Base-by-base conservation (phyloP, 2,113 vertebrate species). In the Todiramphus saurophagus region DNA sequence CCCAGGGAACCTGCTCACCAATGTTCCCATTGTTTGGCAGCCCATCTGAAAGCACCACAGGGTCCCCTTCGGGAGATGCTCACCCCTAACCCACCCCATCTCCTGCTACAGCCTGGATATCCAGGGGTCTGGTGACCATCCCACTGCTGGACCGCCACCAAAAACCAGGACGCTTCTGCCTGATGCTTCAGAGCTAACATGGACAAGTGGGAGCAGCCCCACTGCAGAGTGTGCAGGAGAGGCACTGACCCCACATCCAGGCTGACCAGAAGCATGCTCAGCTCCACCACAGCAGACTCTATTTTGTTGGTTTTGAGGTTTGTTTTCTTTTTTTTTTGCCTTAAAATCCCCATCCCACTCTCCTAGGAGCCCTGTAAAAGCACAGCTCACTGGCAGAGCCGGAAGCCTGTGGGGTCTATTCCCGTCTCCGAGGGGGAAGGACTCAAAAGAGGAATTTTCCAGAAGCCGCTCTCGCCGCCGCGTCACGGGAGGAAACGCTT, bases 381-480 rank as follows among this genome's bases (percentile, higher is more conserved):
- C 27, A 1, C 72, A 80, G 27, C 31, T 24, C 1, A 0, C 31
- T 1, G 41, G 77, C 70, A 64, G 20, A 70, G 64, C 63, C 24
- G 25, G 79, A 78, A 89, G 51, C 60, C 72, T 17, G n/a, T 3
- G 8, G 51, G 70, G 67, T 8, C 44, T 68, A 58, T 58, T 76
- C 87, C 80, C 13, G 0, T 37, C 80, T 68, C 77, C 2, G 0
- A 82, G 56, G 46, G 68, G 73, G 56, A 81, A 84, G 74, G 81
- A 81, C 17, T 39, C 33, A 17, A 51, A 77, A 33, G 35, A 50
- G 66, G 93, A 91, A 93, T 87, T 69, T 94, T 91, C 87, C 89
- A 96, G 93, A 94, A 90, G 46, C n/a, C 2, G 7, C 72, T 63
- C 41, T 62, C 39, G 41, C 76, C 8, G 2, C 82, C 12, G 11